Evolutionary conservation across 1,140 invertebrate genomes (phyloP), one percentile per base, ranked within the genome.

Genomic region (Sycophaga agraensis): DNA sequence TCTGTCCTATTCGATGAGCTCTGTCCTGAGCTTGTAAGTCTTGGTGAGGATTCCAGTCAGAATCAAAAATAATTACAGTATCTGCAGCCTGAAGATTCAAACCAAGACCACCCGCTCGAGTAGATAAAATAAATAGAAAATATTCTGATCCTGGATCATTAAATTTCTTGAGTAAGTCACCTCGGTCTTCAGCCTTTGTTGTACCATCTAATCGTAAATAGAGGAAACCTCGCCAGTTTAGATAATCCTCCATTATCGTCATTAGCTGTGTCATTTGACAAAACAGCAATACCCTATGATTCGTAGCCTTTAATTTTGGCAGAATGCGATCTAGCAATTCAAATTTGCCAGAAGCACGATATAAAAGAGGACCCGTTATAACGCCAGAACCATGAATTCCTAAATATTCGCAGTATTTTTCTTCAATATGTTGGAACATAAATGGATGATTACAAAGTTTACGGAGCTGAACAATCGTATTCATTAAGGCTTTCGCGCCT

Each of bases 251-350:
- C 85, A 99, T 94, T 66, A 99, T 98, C 24, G 93, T 98, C 96
- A 99, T 99, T 19, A 97, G 86, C 69, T 96, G 92, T 0, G 97
- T 99, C 97, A 99, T 99, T 84, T 99, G 97, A 88, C 96, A 99
- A 83, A 99, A 99, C 31, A 99, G 87, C 53, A 99, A 82, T 2
- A 98, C 93, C 61, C 96, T 85, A 83, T 99, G 97, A 63, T 90
- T 89, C 0, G 90, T 92, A 3, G 86, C 84, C 73, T 96, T 96
- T 43, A 99, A 75, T 81, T 99, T 99, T 0, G 97, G 97, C 66
- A 99, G 81, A 71, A 99, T 98, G 43, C 97, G 87, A 82, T 99
- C 97, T 16, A 99, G 79, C 17, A 99, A 81, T 79, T 99, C 97
- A 80, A 99, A 99, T 83, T 99, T 99, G 21, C 97, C 97, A 16